These are phyloP conservation scores for Pseudochirops cupreus DNA, from an alignment of 2,797 vertebrate species.

Conservation along the genomic window DNA sequence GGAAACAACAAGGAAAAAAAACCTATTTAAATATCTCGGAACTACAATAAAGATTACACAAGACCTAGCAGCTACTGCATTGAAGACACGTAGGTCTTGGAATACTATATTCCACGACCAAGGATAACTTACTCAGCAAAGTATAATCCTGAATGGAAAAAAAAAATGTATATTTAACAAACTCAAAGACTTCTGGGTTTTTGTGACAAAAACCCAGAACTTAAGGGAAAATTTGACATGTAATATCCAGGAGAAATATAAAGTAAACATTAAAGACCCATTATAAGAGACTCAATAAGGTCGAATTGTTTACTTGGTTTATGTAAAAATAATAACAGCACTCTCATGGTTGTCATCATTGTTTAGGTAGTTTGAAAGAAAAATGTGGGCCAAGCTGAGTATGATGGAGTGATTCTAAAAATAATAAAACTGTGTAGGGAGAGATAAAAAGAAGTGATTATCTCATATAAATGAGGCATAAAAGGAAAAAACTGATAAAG, in stretches of 20 bases:
- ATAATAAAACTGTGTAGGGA: not conserved
- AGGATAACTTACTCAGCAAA: not conserved
- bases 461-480: no score
- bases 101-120: not conserved
- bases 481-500: no score
- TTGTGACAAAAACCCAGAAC: not conserved
- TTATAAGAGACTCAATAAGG: not conserved
- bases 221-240: not conserved
- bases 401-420: not conserved
- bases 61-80: not conserved
- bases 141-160: not conserved
- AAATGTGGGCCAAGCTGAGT: not conserved
- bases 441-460: no score
- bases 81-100: not conserved
- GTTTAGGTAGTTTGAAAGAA: not conserved
- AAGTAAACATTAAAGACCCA: not conserved
- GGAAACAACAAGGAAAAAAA: not conserved
- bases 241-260: not conserved
- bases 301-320: not conserved
- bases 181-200: not conserved
- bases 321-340: not conserved
- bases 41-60: not conserved
- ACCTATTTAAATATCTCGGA: not conserved
- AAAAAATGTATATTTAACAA: not conserved
- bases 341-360: not conserved